Evolutionary conservation across 2,888 invertebrate genomes (phyloP), one percentile per base, ranked within the genome.

Genomic region (Rutpela maculata): DNA sequence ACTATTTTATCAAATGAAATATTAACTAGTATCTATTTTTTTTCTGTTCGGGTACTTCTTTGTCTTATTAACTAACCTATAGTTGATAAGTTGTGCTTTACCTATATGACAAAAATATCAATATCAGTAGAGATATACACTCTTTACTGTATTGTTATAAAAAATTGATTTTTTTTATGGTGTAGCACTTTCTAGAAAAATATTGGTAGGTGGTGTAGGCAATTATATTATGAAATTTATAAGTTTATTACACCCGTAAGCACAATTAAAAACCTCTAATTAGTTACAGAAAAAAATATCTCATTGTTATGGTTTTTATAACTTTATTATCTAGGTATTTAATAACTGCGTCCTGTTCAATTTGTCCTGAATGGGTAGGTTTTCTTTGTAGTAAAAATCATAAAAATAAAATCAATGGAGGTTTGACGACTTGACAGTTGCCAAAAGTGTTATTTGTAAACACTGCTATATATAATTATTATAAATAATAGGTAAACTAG

Each of bases 361-460:
- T 35, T 35, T 35, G 7, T 35, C 4, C 7, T 9, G 7, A n/a
- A n/a, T 50, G n/a, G 43, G 43, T 15, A 43, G 15, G 22, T 43
- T 15, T 50, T n/a, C 50, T 50, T n/a, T n/a, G n/a, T n/a, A 50
- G 15, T 15, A n/a, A 50, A 43, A 50, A 50, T n/a, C 50, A 50
- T 15, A 50, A 50, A 35, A 50, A 5, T 50, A 50, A 57, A 57
- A 57, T 57, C 56, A 67, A 56, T 69, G 17, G 35, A 31, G 1
- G 9, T 68, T 43, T 43, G 50, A 15, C 50, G 6, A 50, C 15
- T 69, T 69, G 35, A 69, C 57, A 57, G 57, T 17, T 35, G 57
- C 57, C 57, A 38, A 69, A 38, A 50, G 15, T 15, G 38, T 11
- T 68, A 69, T 69, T 69, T 57, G 69, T 69, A 69, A 57, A 69